These are phyloP conservation scores for Bucorvus abyssinicus DNA, from an alignment of 2,797 vertebrate species.

Conservation along the genomic window DNA sequence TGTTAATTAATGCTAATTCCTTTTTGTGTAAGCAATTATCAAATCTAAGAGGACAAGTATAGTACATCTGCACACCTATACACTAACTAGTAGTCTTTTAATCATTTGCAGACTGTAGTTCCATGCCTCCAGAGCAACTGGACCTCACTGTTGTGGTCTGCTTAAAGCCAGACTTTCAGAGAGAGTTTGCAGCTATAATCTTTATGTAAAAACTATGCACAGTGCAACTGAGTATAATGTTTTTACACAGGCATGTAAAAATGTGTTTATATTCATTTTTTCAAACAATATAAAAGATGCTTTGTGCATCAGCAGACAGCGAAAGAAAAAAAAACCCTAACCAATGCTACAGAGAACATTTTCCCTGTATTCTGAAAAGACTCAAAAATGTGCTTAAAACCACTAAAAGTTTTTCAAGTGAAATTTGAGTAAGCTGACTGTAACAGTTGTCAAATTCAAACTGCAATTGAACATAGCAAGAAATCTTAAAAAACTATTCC, in stretches of 20 bases:
- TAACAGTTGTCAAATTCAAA: not conserved
- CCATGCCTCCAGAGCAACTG: not conserved
- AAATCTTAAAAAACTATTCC: not conserved
- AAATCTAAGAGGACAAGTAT: not conserved
- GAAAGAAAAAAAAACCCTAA: not conserved
- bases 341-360: not conserved
- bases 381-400: not conserved
- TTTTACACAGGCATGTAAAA: not conserved
- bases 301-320: not conserved
- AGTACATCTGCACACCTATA: rapidly evolving
- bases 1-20: not conserved
- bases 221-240: not conserved
- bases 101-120: not conserved
- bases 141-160: not conserved
- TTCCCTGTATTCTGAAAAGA: not conserved
- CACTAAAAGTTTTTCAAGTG: not conserved
- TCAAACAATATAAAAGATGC: not conserved
- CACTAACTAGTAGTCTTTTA: not conserved
- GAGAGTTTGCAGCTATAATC: not conserved
- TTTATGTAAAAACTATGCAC: not conserved
- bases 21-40: not conserved
- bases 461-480: not conserved
- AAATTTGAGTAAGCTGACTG: not conserved
- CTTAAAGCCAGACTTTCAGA: not conserved
- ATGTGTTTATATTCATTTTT: not conserved